These are phyloP conservation scores for Caenorhabditis angaria DNA, from an alignment of 2,888 invertebrate genomes.

Conservation along the genomic window DNA sequence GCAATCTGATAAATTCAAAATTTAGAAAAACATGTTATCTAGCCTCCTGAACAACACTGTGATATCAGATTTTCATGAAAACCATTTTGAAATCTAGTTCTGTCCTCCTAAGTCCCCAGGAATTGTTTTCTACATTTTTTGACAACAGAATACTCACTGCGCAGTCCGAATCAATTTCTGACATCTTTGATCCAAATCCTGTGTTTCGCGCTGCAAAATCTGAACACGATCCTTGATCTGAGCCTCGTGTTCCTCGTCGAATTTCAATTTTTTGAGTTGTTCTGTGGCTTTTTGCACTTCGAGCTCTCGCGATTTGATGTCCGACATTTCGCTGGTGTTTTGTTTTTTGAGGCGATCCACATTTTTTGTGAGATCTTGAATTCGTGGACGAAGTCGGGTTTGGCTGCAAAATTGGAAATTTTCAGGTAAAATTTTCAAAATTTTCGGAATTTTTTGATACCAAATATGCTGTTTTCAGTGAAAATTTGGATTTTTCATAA, in stretches of 20 bases:
- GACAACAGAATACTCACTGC: background rate
- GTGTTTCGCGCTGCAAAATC: background rate
- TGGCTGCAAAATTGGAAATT: conserved; percentile 4
- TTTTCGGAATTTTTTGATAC: too few species aligned
- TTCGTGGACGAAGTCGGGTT: conserved; percentile 7
- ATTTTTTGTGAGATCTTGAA: conserved; percentile 30
- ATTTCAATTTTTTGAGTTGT: conserved; percentile 32
- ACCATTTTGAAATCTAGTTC: too few species aligned
- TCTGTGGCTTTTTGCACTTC: conserved; percentile 50
- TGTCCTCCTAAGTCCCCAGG: too few species aligned
- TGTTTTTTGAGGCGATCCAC: conserved; percentile 23
- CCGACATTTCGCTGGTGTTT: conserved; percentile 18
- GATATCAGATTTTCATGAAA: too few species aligned
- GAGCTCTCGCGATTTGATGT: conserved; percentile 57
- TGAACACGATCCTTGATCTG: background rate
- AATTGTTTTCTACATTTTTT: too few species aligned
- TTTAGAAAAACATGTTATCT: background rate
- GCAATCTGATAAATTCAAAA: background rate
- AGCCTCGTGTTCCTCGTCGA: conserved; percentile 29
- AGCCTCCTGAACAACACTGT: background rate
- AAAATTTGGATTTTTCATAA: too few species aligned
- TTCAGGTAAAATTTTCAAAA: background rate
- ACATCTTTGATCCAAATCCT: background rate
- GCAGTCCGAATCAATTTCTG: background rate
- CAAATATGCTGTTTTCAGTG: background rate